Evolutionary conservation across 2,888 invertebrate genomes (phyloP).

Genomic region (Stratiomys singularior): DNA sequence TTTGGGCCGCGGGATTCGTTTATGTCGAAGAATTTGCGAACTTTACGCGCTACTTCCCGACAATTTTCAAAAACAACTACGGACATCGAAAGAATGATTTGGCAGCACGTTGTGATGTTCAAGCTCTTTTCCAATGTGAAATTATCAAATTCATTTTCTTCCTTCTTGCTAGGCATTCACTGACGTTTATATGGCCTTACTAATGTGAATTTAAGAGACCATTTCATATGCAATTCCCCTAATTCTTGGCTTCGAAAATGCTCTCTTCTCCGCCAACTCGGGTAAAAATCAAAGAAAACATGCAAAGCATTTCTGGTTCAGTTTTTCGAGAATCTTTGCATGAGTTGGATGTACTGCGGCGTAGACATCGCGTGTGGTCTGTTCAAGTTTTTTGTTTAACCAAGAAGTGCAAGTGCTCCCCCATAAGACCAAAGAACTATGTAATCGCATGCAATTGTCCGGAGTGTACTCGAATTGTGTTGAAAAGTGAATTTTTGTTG

Average conservation of each 20-base stretch:
- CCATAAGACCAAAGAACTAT: neutral
- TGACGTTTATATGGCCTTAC: slow-evolving; percentile 1
- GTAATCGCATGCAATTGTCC: neutral
- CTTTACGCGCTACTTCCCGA: too few relatives aligned
- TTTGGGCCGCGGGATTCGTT: too few relatives aligned
- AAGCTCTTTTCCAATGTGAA: neutral
- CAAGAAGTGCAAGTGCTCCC: slow-evolving; percentile 4
- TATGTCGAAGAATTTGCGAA: too few relatives aligned
- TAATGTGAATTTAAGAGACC: neutral
- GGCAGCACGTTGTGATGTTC: neutral
- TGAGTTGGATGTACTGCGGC: neutral
- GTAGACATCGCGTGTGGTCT: neutral
- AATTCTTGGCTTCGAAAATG: neutral
- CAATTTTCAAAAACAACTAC: too few relatives aligned
- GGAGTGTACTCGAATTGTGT: neutral
- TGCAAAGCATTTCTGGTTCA: neutral
- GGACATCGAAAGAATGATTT: too few relatives aligned
- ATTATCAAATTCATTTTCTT: neutral
- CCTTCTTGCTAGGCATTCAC: neutral
- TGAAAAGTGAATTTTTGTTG: neutral
- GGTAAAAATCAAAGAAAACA: neutral
- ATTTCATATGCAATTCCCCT: neutral
- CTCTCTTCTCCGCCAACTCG: neutral
- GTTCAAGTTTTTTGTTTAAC: neutral
- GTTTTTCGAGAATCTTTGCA: slow-evolving; percentile 14